A percentile compares a stretch with the other conserved stretches of the same genome.
These are phyloP conservation scores for Danionella cerebrum DNA, from an alignment of 2,113 vertebrate genomes.

Conservation along the genomic window DNA sequence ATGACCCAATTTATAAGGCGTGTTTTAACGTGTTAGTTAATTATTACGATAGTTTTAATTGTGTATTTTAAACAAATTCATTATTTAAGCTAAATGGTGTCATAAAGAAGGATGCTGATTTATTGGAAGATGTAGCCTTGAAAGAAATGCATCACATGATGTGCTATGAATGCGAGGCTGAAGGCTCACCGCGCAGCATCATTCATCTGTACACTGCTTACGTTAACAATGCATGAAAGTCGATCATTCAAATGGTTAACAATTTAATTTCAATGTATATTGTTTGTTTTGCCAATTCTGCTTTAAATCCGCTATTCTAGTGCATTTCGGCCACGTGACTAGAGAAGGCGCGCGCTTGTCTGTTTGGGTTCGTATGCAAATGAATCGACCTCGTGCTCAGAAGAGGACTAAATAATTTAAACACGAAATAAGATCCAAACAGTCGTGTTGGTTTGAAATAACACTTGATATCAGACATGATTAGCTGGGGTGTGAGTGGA, in stretches of 20 bases:
- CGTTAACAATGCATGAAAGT: neutral
- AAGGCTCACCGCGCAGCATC: neutral
- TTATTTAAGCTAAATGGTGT: neutral
- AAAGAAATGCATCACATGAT: constrained; percentile 47
- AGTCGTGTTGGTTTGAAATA: constrained; percentile 17
- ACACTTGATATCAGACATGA: neutral
- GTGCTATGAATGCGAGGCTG: too few species aligned
- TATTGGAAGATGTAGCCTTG: neutral
- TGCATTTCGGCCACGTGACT: neutral
- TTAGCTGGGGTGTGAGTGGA: neutral
- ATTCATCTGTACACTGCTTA: neutral
- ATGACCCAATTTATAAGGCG: neutral
- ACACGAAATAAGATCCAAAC: constrained; percentile 32
- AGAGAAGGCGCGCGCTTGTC: neutral
- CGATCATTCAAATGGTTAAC: too few species aligned
- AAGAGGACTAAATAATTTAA: constrained; percentile 53
- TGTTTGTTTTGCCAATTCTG: neutral
- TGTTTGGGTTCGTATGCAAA: constrained; percentile 69
- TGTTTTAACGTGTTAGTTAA: too few species aligned
- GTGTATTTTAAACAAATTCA: too few species aligned
- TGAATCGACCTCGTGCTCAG: constrained; percentile 29
- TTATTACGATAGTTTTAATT: too few species aligned
- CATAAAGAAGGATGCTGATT: neutral
- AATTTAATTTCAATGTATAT: too few species aligned
- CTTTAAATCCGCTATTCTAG: neutral